A percentile compares a stretch with the other conserved stretches of the same genome.
Evolutionary conservation across 2,888 invertebrate species (phyloP).

Genomic region (Dioctria linearis): DNA sequence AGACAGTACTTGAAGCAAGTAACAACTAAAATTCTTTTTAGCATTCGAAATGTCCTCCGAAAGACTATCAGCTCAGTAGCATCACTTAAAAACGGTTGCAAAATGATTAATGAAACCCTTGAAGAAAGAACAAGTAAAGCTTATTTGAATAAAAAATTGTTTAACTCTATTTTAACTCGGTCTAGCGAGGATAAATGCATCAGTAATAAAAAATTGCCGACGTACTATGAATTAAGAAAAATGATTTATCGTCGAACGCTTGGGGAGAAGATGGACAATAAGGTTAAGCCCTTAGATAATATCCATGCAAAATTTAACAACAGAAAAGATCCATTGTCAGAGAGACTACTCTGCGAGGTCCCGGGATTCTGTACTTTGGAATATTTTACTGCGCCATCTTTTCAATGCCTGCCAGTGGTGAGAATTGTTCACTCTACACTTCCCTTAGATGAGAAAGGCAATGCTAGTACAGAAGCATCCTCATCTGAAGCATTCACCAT

Average conservation of each 20-base stretch:
- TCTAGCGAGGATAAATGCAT: not conserved
- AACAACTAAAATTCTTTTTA: slow-evolving; percentile 7
- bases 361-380: slow-evolving; percentile 51
- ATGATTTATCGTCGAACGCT: slow-evolving; percentile 1
- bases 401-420: slow-evolving; percentile 46
- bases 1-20: not conserved
- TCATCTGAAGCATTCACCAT: not conserved
- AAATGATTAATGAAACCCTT: not conserved
- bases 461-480: not conserved
- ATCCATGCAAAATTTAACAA: not conserved
- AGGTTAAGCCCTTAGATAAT: not conserved
- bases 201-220: not conserved
- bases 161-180: not conserved
- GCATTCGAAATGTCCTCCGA: not conserved
- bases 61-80: not conserved
- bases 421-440: slow-evolving; percentile 38
- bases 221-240: slow-evolving; percentile 22
- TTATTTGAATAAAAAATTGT: slow-evolving; percentile 17
- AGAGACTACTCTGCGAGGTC: slow-evolving; percentile 8
- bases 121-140: not conserved
- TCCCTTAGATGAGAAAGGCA: not conserved
- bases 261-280: slow-evolving; percentile 17
- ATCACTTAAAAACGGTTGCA: not conserved
- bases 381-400: slow-evolving; percentile 50
- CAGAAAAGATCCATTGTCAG: not conserved